Conservation (phyloP, 92 coral and sea anemone genomes). For the Phenganax marumi region DNA sequence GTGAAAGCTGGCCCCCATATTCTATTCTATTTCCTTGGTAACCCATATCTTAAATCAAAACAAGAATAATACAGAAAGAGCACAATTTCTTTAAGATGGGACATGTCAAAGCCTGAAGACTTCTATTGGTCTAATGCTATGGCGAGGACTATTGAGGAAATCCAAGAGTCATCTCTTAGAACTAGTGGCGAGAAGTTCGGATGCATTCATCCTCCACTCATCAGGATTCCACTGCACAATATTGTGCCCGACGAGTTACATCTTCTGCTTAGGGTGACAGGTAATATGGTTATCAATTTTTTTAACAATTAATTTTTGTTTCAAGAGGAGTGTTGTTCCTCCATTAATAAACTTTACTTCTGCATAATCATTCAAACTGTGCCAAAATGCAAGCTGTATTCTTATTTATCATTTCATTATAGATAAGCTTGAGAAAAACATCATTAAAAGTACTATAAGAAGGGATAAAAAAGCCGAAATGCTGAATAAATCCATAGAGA, state of each 20-base stretch:
- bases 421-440: conserved; percentile 29
- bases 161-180: conserved; percentile 37
- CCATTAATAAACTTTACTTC: too few relatives aligned
- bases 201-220: conserved; percentile 44
- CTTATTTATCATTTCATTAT: background rate
- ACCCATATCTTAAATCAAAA: background rate
- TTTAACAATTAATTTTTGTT: background rate
- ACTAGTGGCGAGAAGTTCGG: conserved; percentile 41
- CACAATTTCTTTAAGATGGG: conserved; percentile 42
- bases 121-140: conserved; percentile 41
- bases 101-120: conserved; percentile 54
- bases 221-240: conserved; percentile 31
- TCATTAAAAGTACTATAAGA: conserved; percentile 19
- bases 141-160: conserved; percentile 41
- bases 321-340: background rate
- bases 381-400: too few relatives aligned
- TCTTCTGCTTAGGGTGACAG: conserved; percentile 25
- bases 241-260: conserved; percentile 44
- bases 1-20: too few relatives aligned
- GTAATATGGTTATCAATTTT: background rate
- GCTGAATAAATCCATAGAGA: conserved; percentile 35
- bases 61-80: background rate
- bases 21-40: too few relatives aligned
- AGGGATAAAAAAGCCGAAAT: conserved; percentile 25
- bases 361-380: too few relatives aligned